phyloP scores from a whole-genome alignment of 1,140 invertebrate genomes.

The Marisa cornuarietis region DNA sequence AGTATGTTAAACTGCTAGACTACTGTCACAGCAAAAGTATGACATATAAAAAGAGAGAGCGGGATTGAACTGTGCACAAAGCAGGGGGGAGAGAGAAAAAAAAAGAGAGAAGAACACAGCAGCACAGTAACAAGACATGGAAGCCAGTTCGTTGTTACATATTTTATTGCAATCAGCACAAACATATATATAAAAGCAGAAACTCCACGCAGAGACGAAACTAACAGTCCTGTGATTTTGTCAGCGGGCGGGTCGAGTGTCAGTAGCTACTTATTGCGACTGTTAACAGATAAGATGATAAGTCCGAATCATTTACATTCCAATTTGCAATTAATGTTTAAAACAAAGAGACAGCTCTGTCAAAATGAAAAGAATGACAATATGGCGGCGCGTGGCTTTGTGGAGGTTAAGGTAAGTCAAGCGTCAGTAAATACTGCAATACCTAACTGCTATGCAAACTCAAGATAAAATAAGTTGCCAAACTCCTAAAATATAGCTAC shows the following conservation, averaged over 20 bases:
- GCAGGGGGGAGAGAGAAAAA: neutral
- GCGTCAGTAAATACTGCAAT: no score
- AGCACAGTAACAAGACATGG: neutral
- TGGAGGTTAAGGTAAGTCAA: neutral
- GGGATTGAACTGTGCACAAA: neutral
- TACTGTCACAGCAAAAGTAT: neutral
- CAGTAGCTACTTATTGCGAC: neutral
- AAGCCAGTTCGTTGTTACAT: neutral
- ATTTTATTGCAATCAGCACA: slow-evolving; percentile 7
- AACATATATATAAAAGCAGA: neutral
- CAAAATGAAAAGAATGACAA: neutral
- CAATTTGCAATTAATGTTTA: neutral
- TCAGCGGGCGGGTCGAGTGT: neutral
- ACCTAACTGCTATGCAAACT: no score
- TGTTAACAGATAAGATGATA: neutral
- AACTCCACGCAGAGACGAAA: neutral
- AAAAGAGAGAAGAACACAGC: slow-evolving; percentile 7
- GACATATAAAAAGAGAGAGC: neutral
- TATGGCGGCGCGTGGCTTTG: neutral
- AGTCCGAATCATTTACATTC: neutral
- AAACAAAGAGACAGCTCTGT: neutral
- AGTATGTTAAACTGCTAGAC: neutral
- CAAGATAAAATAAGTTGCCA: no score
- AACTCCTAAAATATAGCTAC: no score
- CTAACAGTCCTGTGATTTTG: slow-evolving; percentile 1